A percentile compares a stretch with the other conserved stretches of the same genome.
These are phyloP conservation scores for Penelope pileata DNA, from an alignment of 2,113 vertebrate species.

Conservation along the genomic window DNA sequence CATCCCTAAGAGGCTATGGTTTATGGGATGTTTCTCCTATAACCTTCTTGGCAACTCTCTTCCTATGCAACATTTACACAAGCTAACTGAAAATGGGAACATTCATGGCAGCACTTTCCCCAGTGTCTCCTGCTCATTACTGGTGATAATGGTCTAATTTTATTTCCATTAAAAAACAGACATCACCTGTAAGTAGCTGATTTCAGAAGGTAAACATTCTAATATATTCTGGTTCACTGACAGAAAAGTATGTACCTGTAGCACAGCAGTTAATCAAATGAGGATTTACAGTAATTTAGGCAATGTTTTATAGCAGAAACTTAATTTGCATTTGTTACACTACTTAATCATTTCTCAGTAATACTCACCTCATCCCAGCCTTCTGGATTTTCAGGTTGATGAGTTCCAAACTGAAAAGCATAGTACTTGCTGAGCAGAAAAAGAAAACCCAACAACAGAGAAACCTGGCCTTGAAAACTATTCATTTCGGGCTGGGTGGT, in stretches of 20 bases:
- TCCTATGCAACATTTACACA: neutral
- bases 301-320: neutral
- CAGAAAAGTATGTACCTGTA: neutral
- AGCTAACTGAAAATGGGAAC: neutral
- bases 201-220: neutral
- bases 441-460: neutral
- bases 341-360: neutral
- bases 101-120: neutral
- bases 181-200: neutral
- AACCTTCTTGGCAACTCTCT: neutral
- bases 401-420: neutral
- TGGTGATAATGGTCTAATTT: neutral
- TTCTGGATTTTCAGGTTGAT: neutral
- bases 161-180: neutral
- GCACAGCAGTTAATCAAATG: slow-evolving; percentile 1
- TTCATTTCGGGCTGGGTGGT: neutral
- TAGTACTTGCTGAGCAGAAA: neutral
- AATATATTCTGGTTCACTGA: neutral
- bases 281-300: slow-evolving; percentile 14
- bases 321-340: neutral
- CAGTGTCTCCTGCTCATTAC: neutral
- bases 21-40: neutral
- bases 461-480: neutral
- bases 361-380: neutral
- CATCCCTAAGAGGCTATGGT: neutral